Percentiles rank a stretch among this genome's conserved stretches.
Conservation (phyloP, 1,140 invertebrate species). For the Himalopsyche phryganea region DNA sequence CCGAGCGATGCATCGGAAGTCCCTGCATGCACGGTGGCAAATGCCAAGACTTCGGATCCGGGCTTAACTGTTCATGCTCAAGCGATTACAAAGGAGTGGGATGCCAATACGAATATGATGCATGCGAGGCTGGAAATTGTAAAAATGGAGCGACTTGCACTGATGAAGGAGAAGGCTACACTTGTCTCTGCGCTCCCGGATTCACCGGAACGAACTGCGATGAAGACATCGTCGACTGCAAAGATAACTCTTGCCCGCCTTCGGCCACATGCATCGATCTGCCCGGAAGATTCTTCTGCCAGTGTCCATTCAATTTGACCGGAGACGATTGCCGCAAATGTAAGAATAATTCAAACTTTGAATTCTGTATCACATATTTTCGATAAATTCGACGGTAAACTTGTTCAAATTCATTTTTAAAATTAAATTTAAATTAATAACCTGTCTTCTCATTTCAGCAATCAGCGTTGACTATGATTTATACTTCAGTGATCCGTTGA, state of each 20-base stretch:
- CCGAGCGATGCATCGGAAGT: slow-evolving; percentile 91
- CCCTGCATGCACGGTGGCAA: slow-evolving; percentile 94
- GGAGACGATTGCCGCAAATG: slow-evolving; percentile 95
- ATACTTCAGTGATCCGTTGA: slow-evolving; percentile 85
- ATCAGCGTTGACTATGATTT: slow-evolving; percentile 95
- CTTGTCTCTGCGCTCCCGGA: slow-evolving; percentile 81
- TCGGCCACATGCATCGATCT: slow-evolving; percentile 92
- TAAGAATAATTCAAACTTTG: slow-evolving; percentile 47
- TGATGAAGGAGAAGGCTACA: slow-evolving; percentile 79
- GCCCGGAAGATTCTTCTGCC: slow-evolving; percentile 88
- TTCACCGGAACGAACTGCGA: slow-evolving; percentile 88
- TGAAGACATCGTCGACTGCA: slow-evolving; percentile 88
- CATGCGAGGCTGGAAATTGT: slow-evolving; percentile 82
- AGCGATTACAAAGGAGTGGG: slow-evolving; percentile 82
- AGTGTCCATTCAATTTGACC: slow-evolving; percentile 94
- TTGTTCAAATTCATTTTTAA: too few relatives aligned
- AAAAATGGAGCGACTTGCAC: slow-evolving; percentile 90
- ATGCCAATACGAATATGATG: slow-evolving; percentile 91
- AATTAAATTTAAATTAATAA: too few relatives aligned
- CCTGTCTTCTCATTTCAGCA: too few relatives aligned
- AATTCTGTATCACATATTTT: background rate
- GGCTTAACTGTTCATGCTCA: slow-evolving; percentile 89
- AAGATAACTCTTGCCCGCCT: slow-evolving; percentile 90
- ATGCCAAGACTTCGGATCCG: slow-evolving; percentile 92
- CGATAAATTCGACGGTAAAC: too few relatives aligned